Evolutionary conservation across 1,140 invertebrate species (phyloP).

Genomic region (Lysiphlebus fabarum): DNA sequence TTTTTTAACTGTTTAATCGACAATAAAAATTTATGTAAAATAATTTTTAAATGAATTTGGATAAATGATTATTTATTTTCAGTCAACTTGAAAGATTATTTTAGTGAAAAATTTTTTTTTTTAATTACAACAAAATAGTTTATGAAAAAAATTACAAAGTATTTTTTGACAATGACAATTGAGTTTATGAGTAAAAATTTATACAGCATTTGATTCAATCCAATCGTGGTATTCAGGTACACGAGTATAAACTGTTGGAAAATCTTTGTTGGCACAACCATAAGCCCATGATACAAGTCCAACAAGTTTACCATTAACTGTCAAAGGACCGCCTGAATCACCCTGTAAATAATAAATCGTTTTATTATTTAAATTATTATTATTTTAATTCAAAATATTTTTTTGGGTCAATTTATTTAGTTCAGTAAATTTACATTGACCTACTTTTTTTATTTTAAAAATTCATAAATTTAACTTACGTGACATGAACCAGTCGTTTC

Average conservation of each 20-base stretch:
- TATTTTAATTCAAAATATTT: too few relatives aligned
- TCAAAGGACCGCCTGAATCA: constrained; percentile 57
- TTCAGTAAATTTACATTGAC: too few relatives aligned
- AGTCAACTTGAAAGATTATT: too few relatives aligned
- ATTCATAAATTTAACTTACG: constrained; percentile 23
- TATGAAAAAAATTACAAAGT: background rate
- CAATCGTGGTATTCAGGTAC: constrained; percentile 31
- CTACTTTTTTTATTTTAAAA: background rate
- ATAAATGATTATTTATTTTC: too few relatives aligned
- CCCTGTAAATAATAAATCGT: constrained; percentile 46
- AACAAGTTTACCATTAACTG: constrained; percentile 39
- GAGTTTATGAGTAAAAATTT: background rate
- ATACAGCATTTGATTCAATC: constrained; percentile 19
- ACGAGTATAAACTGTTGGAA: constrained; percentile 44
- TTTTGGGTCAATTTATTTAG: too few relatives aligned
- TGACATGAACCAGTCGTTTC: constrained; percentile 27
- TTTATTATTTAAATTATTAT: too few relatives aligned
- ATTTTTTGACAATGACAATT: background rate
- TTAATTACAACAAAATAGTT: background rate
- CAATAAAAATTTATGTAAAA: too few relatives aligned
- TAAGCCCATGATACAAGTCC: constrained; percentile 51
- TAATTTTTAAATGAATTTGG: too few relatives aligned
- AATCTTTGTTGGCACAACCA: constrained; percentile 38
- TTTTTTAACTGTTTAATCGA: too few relatives aligned
- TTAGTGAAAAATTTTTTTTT: too few relatives aligned